These are phyloP conservation scores for Coranthus polyacanthus DNA, from an alignment of 2,797 vertebrate species.

Conservation along the genomic window DNA sequence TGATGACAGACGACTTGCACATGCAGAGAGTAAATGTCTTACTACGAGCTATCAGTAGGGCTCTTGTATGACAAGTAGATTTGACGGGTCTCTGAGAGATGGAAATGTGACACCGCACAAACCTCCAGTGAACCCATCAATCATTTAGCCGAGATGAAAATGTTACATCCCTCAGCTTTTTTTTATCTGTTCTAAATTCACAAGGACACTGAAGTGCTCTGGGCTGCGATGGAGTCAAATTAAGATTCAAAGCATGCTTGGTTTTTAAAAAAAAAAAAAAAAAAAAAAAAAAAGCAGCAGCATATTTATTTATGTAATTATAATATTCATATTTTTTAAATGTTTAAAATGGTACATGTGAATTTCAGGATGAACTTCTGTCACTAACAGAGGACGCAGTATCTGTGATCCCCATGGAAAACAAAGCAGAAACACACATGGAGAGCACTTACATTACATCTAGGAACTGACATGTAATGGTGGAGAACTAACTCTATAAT, in stretches of 20 bases:
- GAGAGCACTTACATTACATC: too few species aligned
- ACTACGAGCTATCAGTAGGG: constrained; percentile 63
- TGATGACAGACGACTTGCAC: constrained; percentile 60
- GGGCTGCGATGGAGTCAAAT: constrained; percentile 54
- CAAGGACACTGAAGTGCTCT: constrained; percentile 66
- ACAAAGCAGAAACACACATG: too few species aligned
- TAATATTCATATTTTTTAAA: too few species aligned
- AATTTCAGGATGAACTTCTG: not conserved
- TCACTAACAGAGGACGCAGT: not conserved
- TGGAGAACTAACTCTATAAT: too few species aligned
- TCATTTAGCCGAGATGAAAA: constrained; percentile 75
- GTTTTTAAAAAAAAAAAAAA: constrained; percentile 28
- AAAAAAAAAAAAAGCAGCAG: too few species aligned
- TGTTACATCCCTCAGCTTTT: constrained; percentile 64
- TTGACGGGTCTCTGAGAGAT: constrained; percentile 81
- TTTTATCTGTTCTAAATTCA: constrained; percentile 60
- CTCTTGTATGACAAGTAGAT: constrained; percentile 74
- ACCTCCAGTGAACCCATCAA: constrained; percentile 78
- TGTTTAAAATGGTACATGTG: too few species aligned
- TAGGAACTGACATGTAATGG: too few species aligned
- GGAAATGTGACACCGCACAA: constrained; percentile 80
- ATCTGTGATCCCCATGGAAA: constrained; percentile 2
- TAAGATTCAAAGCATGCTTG: constrained; percentile 58
- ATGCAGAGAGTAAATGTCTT: constrained; percentile 52
- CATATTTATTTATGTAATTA: too few species aligned